Evolutionary conservation across 2,888 invertebrate species (phyloP), one percentile per base, ranked within the genome.

Genomic region (Drepana falcataria): DNA sequence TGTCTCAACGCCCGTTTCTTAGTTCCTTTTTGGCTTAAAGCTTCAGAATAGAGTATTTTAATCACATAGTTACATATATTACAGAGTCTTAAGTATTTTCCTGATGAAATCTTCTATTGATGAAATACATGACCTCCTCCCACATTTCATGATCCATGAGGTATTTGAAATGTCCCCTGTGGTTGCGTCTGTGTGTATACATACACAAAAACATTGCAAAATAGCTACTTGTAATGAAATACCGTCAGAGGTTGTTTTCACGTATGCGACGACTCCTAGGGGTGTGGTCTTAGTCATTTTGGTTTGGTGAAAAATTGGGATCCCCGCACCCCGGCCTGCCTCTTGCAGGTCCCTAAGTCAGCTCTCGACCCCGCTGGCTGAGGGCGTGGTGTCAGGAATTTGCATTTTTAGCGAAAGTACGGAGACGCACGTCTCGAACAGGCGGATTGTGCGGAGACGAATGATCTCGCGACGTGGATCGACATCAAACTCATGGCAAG

Each of bases 381-480:
- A 76, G 80, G 88, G 88, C 87, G 88, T 85, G 86, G 83, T 83
- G 80, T 80, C 82, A 80, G 70, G 71, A 83, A 91, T 89, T 91
- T 89, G 88, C 89, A 90, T 89, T 85, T 89, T 89, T 84, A 87
- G 88, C 85, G 85, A 82, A 84, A 86, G 83, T 83, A 85, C 83
- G 76, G 73, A 71, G 81, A 82, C 82, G 80, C 85, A 81, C 84
- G 90, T 88, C 89, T 64, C 63, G 60, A 68, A 66, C 89, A 89
- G 88, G 87, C 83, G 78, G 79, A 86, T 85, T 84, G 78, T 70
- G 75, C 69, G 68, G 78, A 84, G 85, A 88, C 84, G 83, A 81
- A 88, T 88, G 87, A 83, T 85, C 80, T 63, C 66, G 57, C 67
- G 75, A 77, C 76, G 76, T 73, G 71, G 70, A 75, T 74, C 71